Percentiles rank a stretch among this genome's conserved stretches.
phyloP scores from a whole-genome alignment of 1,140 invertebrate genomes.

The Eubasilissa regina region DNA sequence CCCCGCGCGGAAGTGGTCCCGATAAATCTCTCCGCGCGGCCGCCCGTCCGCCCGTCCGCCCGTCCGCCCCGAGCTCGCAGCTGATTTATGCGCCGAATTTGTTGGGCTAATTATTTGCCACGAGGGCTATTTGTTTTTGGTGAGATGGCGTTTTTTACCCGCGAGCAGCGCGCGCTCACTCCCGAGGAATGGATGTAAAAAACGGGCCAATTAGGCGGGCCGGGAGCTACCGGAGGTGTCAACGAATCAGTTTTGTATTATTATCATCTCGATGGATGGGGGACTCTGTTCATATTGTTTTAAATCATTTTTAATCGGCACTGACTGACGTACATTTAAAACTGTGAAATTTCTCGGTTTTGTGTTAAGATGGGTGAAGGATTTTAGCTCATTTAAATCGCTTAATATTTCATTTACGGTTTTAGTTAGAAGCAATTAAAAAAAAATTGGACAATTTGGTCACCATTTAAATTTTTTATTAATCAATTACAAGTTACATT shows the following conservation, averaged over 20 bases:
- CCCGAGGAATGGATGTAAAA: background rate
- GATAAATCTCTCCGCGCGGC: constrained; percentile 20
- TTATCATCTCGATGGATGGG: no score
- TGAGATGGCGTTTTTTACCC: constrained; percentile 19
- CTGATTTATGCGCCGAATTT: constrained; percentile 57
- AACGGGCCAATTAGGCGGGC: constrained; percentile 19
- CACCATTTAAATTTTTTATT: no score
- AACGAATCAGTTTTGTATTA: background rate
- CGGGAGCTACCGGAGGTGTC: constrained; percentile 7
- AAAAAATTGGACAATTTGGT: no score
- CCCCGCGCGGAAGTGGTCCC: constrained; percentile 3
- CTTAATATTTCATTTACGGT: no score
- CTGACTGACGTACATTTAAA: no score
- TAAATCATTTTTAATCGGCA: no score
- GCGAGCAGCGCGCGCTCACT: background rate
- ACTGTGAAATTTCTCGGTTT: no score
- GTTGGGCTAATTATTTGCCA: constrained; percentile 57
- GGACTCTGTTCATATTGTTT: background rate
- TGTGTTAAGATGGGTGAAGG: no score
- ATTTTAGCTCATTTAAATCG: no score
- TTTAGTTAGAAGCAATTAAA: no score
- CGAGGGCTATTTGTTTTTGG: constrained; percentile 48
- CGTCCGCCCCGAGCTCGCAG: constrained; percentile 1
- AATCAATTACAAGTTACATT: no score
- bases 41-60: background rate